Base-by-base conservation (phyloP, 2,797 vertebrate species). In the Myotis findleyi region DNA sequence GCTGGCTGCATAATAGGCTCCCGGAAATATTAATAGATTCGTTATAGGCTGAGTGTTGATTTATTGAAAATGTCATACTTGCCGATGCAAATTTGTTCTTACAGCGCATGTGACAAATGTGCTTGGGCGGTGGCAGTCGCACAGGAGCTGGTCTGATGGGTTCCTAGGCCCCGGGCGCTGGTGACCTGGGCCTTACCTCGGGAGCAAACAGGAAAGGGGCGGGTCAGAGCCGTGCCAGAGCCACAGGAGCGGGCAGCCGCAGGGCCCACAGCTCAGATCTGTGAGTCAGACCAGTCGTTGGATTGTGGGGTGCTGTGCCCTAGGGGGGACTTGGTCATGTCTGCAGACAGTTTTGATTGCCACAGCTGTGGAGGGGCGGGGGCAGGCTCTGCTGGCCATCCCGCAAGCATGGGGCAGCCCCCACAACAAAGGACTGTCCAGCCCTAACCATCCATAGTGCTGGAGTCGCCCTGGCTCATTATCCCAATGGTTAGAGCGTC, bases 11-110 rank as follows among this genome's bases (percentile, higher is more conserved):
- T 88, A 55, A 83, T n/a, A 33, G 91, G 80, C 59, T 95, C 93
- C 57, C 20, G 3, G 57, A 86, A 85, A 91, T 72, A 91, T 84
- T 79, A 86, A 92, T 69, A 95, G 44, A 75, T 92, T 44, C 75
- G 18, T 75, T 51, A 49, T 38, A 92, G 72, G 85, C 93, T 88
- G 38, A 62, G 76, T 53, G 62, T 49, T 80, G 77, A 92, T 80
- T 76, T 82, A 93, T 57, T 72, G 57, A 88, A 90, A 86, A 76
- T 86, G 71, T 75, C 62, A 62, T 9, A 59, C 30, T 17, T 49
- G 64, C 62, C 77, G 75, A 2, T 82, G 73, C 64, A 75, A 71
- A 83, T 96, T 91, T 87, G 27, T 93, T 82, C 90, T 59, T 76
- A 69, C 86, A 77, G 68, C 38, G 14, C 4, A 5, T 44, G 36